Conservation (phyloP, 1,140 invertebrate species). For the Caenorhabditis elegans region DNA sequence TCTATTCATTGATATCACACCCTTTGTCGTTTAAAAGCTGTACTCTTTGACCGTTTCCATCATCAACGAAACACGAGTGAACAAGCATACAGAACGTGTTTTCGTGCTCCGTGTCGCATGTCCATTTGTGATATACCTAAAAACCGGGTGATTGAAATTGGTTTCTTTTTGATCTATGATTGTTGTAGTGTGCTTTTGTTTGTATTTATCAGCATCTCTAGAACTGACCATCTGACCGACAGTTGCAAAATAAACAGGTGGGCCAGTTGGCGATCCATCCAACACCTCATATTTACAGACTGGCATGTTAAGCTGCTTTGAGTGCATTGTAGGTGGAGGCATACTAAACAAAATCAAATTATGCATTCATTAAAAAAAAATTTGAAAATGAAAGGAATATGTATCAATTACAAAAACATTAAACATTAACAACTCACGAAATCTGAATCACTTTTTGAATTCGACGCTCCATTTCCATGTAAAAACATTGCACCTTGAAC, state of each 20-base stretch:
- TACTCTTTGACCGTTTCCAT: conserved; percentile 61
- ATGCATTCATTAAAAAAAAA: too few relatives aligned
- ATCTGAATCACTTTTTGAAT: conserved; percentile 58
- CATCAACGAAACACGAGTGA: conserved; percentile 62
- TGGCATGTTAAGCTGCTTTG: conserved; percentile 65
- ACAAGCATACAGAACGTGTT: conserved; percentile 66
- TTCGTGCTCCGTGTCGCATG: conserved; percentile 60
- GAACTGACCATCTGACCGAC: conserved; percentile 62
- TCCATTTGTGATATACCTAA: conserved; percentile 64
- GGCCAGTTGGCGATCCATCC: conserved; percentile 59
- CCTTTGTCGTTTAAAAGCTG: conserved; percentile 61
- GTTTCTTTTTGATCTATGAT: neutral
- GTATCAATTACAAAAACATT: too few relatives aligned
- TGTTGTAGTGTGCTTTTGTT: neutral
- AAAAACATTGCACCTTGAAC: conserved; percentile 63
- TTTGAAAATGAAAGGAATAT: neutral
- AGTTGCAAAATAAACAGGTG: conserved; percentile 63
- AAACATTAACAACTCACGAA: too few relatives aligned
- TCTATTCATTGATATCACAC: conserved; percentile 30
- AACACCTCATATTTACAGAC: conserved; percentile 63
- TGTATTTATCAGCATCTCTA: neutral
- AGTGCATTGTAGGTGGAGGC: conserved; percentile 57
- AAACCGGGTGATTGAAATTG: neutral
- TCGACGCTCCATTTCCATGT: conserved; percentile 65
- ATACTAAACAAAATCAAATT: conserved; percentile 54